Percentiles rank a stretch among this genome's conserved stretches.
Evolutionary conservation across 2,113 vertebrate genomes (phyloP).

Genomic region (human (Homo sapiens)): GRCh38 chr9:21038501-21039000

Average conservation of each 20-base stretch:
- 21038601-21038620: background rate
- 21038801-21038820: background rate
- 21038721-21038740: background rate
- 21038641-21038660: background rate
- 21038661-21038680: background rate
- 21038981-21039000: background rate
- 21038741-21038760: background rate
- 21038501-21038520: slow-evolving; percentile 1
- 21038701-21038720: background rate
- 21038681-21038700: background rate
- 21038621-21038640: background rate
- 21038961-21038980: background rate
- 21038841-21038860: background rate
- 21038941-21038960: background rate
- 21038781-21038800: background rate
- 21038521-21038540: background rate
- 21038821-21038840: background rate
- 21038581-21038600: background rate
- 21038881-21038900: background rate
- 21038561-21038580: background rate
- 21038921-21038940: background rate
- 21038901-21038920: background rate
- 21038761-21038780: background rate
- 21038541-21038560: background rate
- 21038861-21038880: background rate